Percentiles rank a stretch among this genome's conserved stretches.
Conservation (phyloP, 2,888 invertebrate species). For the Apeira syringaria region DNA sequence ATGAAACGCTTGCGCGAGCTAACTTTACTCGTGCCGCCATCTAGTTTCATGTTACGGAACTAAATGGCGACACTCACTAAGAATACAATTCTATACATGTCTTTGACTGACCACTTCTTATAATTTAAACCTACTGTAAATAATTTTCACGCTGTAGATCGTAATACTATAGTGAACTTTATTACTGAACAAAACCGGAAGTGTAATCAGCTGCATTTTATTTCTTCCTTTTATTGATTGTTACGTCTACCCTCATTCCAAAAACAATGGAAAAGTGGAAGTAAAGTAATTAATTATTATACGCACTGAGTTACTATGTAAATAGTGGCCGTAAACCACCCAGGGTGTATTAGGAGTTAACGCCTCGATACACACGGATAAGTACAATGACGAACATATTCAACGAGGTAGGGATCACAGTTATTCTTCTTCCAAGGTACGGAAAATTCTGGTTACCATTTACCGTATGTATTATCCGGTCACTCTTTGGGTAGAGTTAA, state of each 20-base stretch:
- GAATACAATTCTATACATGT: no score
- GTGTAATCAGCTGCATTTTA: constrained; percentile 12
- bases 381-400: constrained; percentile 17
- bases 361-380: constrained; percentile 36
- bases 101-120: no score
- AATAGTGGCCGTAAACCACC: constrained; percentile 55
- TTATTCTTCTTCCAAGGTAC: no score
- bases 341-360: constrained; percentile 41
- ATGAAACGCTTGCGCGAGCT: no score
- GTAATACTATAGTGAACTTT: not conserved
- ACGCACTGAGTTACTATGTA: constrained; percentile 54
- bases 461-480: no score
- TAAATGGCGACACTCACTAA: no score
- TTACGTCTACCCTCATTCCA: constrained; percentile 32
- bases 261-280: constrained; percentile 48
- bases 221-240: constrained; percentile 15
- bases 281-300: constrained; percentile 60
- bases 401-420: no score
- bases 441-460: no score
- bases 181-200: constrained; percentile 26
- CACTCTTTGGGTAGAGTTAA: no score
- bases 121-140: no score
- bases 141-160: not conserved
- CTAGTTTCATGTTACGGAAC: no score
- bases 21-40: no score